Evolutionary conservation across 2,797 vertebrate species (phyloP).

Genomic region (Sebastes hubbsi): DNA sequence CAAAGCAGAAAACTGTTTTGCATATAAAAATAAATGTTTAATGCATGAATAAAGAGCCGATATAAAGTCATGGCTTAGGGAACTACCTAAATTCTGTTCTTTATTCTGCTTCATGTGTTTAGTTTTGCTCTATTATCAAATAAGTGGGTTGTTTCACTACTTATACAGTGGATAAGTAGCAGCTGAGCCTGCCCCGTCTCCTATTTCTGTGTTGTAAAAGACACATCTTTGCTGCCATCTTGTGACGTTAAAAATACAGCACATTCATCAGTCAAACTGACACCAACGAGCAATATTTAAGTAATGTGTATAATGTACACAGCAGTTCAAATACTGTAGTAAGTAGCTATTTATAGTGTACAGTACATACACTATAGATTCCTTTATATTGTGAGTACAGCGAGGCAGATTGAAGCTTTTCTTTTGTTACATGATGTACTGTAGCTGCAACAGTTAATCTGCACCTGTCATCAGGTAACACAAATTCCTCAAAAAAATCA

Average conservation of each 20-base stretch:
- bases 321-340: neutral
- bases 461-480: neutral
- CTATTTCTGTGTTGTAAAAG: neutral
- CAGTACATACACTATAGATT: neutral
- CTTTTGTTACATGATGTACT: neutral
- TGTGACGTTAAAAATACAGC: conserved; percentile 12
- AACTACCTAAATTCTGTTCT: neutral
- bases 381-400: neutral
- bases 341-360: neutral
- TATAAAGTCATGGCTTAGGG: neutral
- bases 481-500: neutral
- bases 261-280: neutral
- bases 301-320: neutral
- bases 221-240: conserved; percentile 44
- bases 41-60: neutral
- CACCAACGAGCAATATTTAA: neutral
- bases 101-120: neutral
- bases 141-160: neutral
- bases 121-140: neutral
- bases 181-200: neutral
- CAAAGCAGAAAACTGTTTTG: neutral
- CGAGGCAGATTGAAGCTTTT: neutral
- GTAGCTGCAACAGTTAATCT: neutral
- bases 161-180: neutral
- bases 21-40: neutral